These are phyloP conservation scores for Podarcis raffonei DNA, from an alignment of 2,113 vertebrate species.

Conservation along the genomic window DNA sequence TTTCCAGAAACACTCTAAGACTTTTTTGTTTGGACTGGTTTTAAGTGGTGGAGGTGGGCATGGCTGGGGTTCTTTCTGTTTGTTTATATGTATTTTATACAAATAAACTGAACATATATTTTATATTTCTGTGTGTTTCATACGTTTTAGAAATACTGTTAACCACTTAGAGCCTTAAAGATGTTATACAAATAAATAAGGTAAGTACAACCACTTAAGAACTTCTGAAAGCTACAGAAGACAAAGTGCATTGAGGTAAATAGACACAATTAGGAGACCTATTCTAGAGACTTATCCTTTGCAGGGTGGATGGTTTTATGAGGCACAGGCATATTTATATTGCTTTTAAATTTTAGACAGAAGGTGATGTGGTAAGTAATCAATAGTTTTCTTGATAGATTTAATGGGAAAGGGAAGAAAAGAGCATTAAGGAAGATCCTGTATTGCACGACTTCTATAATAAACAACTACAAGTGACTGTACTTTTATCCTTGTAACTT, in stretches of 20 bases:
- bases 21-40: not conserved
- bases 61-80: not conserved
- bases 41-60: not conserved
- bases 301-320: conserved; percentile 25
- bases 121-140: not conserved
- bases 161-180: not conserved
- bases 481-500: conserved; percentile 45
- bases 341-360: conserved; percentile 53
- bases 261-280: conserved; percentile 10
- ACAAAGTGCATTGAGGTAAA: conserved; percentile 28
- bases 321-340: conserved; percentile 24
- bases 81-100: not conserved
- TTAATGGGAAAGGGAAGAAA: conserved; percentile 44
- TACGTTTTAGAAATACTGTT: not conserved
- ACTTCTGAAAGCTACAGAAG: not conserved
- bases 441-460: conserved; percentile 45
- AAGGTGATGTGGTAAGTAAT: conserved; percentile 45
- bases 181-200: conserved; percentile 16
- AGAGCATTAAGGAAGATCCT: conserved; percentile 32
- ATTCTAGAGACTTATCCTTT: not conserved
- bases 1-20: not conserved
- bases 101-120: not conserved
- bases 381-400: conserved; percentile 55
- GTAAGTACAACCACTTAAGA: conserved; percentile 17
- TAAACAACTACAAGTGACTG: conserved; percentile 53